Evolutionary conservation across 2,113 vertebrate species (phyloP).

Genomic region (Dermatemys mawii): DNA sequence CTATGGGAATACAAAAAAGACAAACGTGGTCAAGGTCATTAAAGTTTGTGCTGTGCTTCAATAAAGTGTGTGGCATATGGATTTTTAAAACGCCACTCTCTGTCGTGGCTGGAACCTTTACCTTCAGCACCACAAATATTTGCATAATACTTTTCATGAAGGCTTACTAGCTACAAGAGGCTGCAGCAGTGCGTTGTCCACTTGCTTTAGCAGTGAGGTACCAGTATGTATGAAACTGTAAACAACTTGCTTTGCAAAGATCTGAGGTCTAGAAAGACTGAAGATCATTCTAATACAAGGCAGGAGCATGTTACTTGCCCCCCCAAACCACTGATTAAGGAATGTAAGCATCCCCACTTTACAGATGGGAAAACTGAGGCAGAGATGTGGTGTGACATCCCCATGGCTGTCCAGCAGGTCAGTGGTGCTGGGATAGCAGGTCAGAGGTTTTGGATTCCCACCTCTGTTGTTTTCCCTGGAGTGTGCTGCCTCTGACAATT

Average conservation of each 20-base stretch:
- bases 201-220: neutral
- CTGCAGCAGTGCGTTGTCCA: neutral
- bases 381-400: neutral
- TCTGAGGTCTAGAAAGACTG: neutral
- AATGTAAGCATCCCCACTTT: neutral
- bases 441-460: neutral
- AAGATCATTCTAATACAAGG: no score
- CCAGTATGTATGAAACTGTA: neutral
- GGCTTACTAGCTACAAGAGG: neutral
- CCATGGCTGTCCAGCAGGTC: neutral
- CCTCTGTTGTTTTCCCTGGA: neutral
- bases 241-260: neutral
- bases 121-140: neutral
- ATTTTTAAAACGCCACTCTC: neutral
- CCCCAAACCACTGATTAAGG: no score
- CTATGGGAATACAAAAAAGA: neutral
- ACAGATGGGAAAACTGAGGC: neutral
- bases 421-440: neutral
- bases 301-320: no score
- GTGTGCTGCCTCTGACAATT: neutral
- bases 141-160: neutral
- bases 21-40: neutral
- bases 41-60: neutral
- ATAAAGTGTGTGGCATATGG: fast-evolving
- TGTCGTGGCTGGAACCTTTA: neutral